Evolutionary conservation across 2,113 vertebrate genomes (phyloP), one percentile per base, ranked within the genome.

Genomic region (Nesoenas mayeri): DNA sequence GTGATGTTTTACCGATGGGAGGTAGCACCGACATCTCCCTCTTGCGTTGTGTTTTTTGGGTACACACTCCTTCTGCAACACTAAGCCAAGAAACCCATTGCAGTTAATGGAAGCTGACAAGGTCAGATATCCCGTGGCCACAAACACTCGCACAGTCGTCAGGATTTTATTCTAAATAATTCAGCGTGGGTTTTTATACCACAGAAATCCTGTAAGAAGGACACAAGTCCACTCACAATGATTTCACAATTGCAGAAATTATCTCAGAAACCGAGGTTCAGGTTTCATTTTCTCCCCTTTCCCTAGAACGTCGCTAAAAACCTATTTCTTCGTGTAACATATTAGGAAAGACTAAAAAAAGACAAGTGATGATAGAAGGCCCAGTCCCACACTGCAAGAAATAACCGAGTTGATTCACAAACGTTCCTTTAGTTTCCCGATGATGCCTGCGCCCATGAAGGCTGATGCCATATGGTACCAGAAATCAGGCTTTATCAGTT

Each of bases 331-430:
- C 58, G 24, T 9, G 32, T 48, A 25, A 47, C 13, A 42, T 34
- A 24, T 54, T 25, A 91, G 75, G 74, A 91, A 93, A 57, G 15
- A 36, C 87, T 67, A 91, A 70, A 89, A 94, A 88, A 94, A 69
- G 5, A 3, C 12, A 9, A 47, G 56, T 66, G 77, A 72, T 9
- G 64, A 48, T 5, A 74, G 64, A 70, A 87, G 51, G 87, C 84
- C 31, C 50, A 78, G 65, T 5, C 44, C 12, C 48, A 72, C n/a
- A 7, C 24, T 51, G 70, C 12, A 47, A 51, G 83, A 67, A 85
- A 50, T 62, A 74, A 32, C 71, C 12, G 15, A 62, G 25, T 1
- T 60, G 67, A 70, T 72, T 75, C 90, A 67, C 40, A 73, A 85
- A 61, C 2, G 0, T 64, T 34, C 56, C 72, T 53, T 29, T 9